Evolutionary conservation across 2,888 invertebrate species (phyloP).

Genomic region (Theristus sp.): DNA sequence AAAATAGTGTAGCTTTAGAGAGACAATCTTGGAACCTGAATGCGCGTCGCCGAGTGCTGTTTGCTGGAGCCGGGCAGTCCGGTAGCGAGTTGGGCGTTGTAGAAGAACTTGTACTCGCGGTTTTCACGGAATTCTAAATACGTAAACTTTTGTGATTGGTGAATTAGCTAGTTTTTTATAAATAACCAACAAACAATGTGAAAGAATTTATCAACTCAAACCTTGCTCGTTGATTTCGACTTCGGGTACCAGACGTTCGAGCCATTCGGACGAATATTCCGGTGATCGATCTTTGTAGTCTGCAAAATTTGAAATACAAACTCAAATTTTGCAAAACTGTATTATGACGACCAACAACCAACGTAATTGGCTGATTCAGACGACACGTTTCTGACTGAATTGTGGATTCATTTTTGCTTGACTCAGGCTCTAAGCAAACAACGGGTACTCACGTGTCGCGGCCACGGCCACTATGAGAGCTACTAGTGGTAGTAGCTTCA

Average conservation of each 20-base stretch:
- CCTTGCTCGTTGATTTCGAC: not conserved
- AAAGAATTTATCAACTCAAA: no score
- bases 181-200: no score
- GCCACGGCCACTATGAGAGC: not conserved
- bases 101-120: constrained; percentile 9
- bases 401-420: no score
- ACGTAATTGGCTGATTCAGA: no score
- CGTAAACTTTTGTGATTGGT: no score
- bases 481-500: not conserved
- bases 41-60: constrained; percentile 15
- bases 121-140: constrained; percentile 4
- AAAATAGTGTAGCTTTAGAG: no score
- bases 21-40: constrained; percentile 16
- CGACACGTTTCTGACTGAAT: no score
- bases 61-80: constrained; percentile 16
- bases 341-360: no score
- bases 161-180: no score
- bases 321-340: no score
- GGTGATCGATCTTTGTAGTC: no score
- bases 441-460: not conserved
- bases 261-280: not conserved
- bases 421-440: not conserved
- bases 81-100: constrained; percentile 14
- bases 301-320: no score
- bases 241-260: not conserved